These are phyloP conservation scores for Armadillidium nasatum DNA, from an alignment of 1,140 invertebrate genomes.

Conservation along the genomic window DNA sequence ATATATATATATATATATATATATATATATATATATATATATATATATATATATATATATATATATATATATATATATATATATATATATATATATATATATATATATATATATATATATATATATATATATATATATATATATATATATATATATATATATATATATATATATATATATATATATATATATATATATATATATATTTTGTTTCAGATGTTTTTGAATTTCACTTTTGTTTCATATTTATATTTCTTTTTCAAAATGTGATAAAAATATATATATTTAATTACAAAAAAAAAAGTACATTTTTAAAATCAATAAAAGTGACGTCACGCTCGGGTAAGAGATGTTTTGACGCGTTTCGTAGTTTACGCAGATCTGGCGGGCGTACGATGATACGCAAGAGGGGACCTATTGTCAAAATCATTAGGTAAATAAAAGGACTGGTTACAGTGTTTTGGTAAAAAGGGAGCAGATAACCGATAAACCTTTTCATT, in stretches of 20 bases:
- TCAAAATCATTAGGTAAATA: neutral
- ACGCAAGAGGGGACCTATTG: neutral
- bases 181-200: constrained; percentile 1
- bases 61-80: too few relatives aligned
- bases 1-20: too few relatives aligned
- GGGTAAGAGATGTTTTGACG: neutral
- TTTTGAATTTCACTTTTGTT: neutral
- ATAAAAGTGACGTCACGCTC: neutral
- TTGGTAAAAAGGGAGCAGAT: too few relatives aligned
- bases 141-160: constrained; percentile 6
- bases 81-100: too few relatives aligned
- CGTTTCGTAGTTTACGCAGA: neutral
- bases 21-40: too few relatives aligned
- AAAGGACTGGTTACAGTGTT: too few relatives aligned
- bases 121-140: constrained; percentile 11
- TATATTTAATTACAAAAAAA: neutral
- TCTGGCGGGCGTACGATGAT: neutral
- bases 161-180: constrained; percentile 7
- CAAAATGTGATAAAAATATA: neutral
- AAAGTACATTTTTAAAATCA: neutral
- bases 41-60: too few relatives aligned
- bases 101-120: neutral
- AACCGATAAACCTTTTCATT: too few relatives aligned
- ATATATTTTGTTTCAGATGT: neutral
- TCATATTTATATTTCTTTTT: neutral